These are phyloP conservation scores for Emydoidea blandingii DNA, from an alignment of 2,797 vertebrate genomes.

Conservation along the genomic window DNA sequence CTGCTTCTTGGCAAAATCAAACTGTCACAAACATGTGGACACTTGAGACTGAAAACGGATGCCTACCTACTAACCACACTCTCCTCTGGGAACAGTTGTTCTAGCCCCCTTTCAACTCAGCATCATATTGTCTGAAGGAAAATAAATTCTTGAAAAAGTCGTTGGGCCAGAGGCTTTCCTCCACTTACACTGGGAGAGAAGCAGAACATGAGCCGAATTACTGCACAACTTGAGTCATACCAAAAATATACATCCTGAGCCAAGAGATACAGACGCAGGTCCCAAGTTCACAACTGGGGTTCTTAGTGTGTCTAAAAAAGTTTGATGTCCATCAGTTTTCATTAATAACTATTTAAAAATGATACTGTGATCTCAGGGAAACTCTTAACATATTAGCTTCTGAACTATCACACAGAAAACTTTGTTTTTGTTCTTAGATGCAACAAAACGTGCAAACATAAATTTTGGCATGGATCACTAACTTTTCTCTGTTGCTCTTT, in stretches of 20 bases:
- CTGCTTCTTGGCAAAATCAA: neutral
- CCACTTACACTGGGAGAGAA: neutral
- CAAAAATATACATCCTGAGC: neutral
- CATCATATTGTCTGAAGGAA: neutral
- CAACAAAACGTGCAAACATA: slow-evolving; percentile 24
- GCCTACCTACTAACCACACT: neutral
- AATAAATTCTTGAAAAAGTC: neutral
- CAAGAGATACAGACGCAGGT: neutral
- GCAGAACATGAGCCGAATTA: neutral
- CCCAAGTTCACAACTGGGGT: neutral
- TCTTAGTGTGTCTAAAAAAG: neutral
- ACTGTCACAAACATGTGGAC: neutral
- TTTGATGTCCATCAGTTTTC: neutral
- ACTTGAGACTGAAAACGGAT: neutral
- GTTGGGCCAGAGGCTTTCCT: neutral
- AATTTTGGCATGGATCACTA: slow-evolving; percentile 7
- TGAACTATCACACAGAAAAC: neutral
- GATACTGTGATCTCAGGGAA: neutral
- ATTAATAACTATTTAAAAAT: neutral
- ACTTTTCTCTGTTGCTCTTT: slow-evolving; percentile 66
- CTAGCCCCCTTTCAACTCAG: neutral
- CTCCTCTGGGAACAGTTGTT: neutral
- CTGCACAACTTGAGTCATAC: neutral
- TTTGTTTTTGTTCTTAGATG: neutral
- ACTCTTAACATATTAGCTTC: neutral